These are phyloP conservation scores for Pristionchus pacificus DNA, from an alignment of 1,140 invertebrate genomes.

Conservation along the genomic window DNA sequence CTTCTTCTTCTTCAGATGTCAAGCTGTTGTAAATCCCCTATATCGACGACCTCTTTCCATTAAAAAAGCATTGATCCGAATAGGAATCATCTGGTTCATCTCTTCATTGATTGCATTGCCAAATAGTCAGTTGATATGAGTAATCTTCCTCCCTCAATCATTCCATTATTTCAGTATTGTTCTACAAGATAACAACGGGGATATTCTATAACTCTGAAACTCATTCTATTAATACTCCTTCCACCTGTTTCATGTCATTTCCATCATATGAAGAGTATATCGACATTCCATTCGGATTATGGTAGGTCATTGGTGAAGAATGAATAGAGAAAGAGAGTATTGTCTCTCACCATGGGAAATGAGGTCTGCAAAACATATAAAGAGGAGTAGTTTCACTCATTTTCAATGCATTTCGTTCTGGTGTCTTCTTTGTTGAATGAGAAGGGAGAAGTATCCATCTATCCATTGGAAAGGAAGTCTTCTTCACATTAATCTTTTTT, in stretches of 20 bases:
- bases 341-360: too few relatives aligned
- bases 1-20: conserved; percentile 68
- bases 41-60: conserved; percentile 74
- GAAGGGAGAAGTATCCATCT: too few relatives aligned
- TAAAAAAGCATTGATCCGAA: conserved; percentile 70
- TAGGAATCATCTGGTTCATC: conserved; percentile 73
- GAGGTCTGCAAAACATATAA: neutral
- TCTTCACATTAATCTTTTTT: too few relatives aligned
- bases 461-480: too few relatives aligned
- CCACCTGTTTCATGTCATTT: too few relatives aligned
- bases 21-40: conserved; percentile 83
- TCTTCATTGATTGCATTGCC: conserved; percentile 30
- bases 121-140: conserved; percentile 14
- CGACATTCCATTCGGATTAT: too few relatives aligned
- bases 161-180: neutral
- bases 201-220: neutral
- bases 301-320: too few relatives aligned
- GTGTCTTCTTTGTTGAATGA: too few relatives aligned
- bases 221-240: too few relatives aligned
- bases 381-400: neutral
- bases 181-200: neutral
- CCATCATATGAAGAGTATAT: too few relatives aligned
- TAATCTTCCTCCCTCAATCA: neutral
- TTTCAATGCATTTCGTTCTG: too few relatives aligned
- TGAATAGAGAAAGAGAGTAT: too few relatives aligned